Base-by-base conservation (phyloP, 64 coral and sea anemone genomes). In the Anthopleura sola region DNA sequence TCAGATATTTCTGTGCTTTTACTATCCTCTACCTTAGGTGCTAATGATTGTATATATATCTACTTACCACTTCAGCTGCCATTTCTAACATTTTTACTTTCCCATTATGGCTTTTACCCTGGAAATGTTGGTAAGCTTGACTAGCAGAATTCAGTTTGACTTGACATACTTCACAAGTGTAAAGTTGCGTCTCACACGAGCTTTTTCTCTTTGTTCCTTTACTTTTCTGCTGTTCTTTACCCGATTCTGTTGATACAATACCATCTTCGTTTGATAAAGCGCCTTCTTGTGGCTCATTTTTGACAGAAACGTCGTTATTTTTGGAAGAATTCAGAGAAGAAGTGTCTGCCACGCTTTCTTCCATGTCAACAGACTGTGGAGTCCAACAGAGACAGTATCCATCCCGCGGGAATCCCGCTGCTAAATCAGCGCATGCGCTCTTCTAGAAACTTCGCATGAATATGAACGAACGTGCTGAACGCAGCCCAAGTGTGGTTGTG, bases 121-220 rank as follows among this genome's bases (percentile, higher is more conserved):
- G 75, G 57, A 60, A 86, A 60, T 91, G 89, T 60, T 91, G 89
- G 58, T 49, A 48, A 50, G 89, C 84, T 82, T 91, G 89, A 49
- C 37, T 86, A 11, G 85, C 24, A n/a, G 83, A 91, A 81, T 91
- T 91, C 0, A 91, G 60, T 53, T 86, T 46, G 13, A 91, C 75
- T 19, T 81, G 75, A 50, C 89, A 91, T n/a, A 81, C 75, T 71
- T 91, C 89, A 38, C 89, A 91, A 66, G 78, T 86, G 54, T 86
- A 81, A 53, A 79, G 83, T 48, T 81, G 74, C 3, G 36, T 23
- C 31, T 87, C 64, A 36, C 46, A 29, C 14, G 82, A 60, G 4
- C 24, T 23, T 60, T 83, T 83, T 54, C 82, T 37, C 82, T 83
- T 83, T 31, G 49, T 83, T 57, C 82, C 82, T 23, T 83, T 83